Evolutionary conservation across 1,140 invertebrate genomes (phyloP), one percentile per base, ranked within the genome.

Genomic region (Dendroctonus valens): DNA sequence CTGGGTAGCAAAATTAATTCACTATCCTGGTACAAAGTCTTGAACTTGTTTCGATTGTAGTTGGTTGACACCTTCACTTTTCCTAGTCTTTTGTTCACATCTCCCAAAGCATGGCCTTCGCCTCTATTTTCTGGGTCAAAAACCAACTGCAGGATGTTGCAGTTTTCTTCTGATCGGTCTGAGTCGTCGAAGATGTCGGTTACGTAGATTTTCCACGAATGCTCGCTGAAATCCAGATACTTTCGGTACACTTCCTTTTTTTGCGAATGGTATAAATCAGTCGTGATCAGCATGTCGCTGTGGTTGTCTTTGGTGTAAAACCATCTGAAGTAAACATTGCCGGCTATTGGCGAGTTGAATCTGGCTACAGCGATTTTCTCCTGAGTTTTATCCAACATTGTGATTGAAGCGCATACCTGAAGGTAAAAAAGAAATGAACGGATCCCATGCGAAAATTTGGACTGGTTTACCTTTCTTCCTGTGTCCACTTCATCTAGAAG

Each of bases 201-300:
- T 5, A 91, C 90, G 70, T 89, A 93, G 48, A 96, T 86, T 74
- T 94, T 92, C 94, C 94, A 97, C 26, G 87, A 84, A 77, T 96
- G 92, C 69, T 88, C 82, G 0, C 89, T 88, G 48, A 83, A 84
- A 39, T 86, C 83, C 26, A 74, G 26, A 14, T 69, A 62, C 6
- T 76, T 73, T 42, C 78, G 79, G n/a, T 78, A 81, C 55, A 73
- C 76, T 63, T 66, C 79, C 70, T 71, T 81, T 71, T 79, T 83
- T 74, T 77, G 74, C 0, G 86, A 82, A 64, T 90, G 87, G 73
- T 89, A 85, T 9, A 92, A 78, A 80, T 92, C 86, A 0, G 87
- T 82, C 68, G 87, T 84, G 14, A 93, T 86, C 46, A 91, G 84
- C 5, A 94, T 90, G 65, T 94, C 89, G 0, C 87, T 87, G 26